A percentile compares a stretch with the other conserved stretches of the same genome.
Evolutionary conservation across 2,797 vertebrate species (phyloP).

Genomic region (Hoplostethus atlanticus): DNA sequence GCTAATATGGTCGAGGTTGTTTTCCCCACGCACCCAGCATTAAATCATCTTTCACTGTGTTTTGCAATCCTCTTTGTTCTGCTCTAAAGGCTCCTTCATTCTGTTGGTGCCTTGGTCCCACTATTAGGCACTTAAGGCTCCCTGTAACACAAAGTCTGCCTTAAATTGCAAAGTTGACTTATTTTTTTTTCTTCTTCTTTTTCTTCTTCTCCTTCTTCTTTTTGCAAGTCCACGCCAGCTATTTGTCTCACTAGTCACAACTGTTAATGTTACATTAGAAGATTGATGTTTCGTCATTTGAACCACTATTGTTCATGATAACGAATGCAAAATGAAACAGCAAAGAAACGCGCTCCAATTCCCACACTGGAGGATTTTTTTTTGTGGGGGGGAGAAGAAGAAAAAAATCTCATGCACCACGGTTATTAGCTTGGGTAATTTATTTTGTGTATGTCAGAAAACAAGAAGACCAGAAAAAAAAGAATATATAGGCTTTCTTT

Average conservation of each 20-base stretch:
- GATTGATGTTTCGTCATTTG: conserved; percentile 77
- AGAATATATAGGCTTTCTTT: conserved; percentile 80
- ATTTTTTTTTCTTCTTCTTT: conserved; percentile 31
- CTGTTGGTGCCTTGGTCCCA: conserved; percentile 50
- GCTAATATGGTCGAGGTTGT: conserved; percentile 66
- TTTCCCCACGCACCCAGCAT: conserved; percentile 60
- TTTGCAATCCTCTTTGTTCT: conserved; percentile 74
- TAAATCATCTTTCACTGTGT: conserved; percentile 73
- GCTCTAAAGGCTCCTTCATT: conserved; percentile 62
- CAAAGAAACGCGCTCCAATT: conserved; percentile 53
- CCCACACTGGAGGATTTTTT: conserved; percentile 23
- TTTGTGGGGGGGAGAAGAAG: conserved; percentile 14
- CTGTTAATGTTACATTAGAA: conserved; percentile 71
- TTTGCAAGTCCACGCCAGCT: conserved; percentile 27
- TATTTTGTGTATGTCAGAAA: conserved; percentile 83
- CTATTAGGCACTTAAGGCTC: conserved; percentile 53
- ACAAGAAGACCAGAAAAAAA: conserved; percentile 78
- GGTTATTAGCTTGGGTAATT: conserved; percentile 81
- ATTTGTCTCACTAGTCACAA: conserved; percentile 67
- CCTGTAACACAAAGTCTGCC: conserved; percentile 28
- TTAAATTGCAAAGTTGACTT: conserved; percentile 59
- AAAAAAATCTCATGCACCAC: conserved; percentile 48
- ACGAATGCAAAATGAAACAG: conserved; percentile 63
- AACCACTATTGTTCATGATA: conserved; percentile 68
- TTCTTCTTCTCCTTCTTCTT: conserved; percentile 5